Evolutionary conservation across 1,140 invertebrate genomes (phyloP).

Genomic region (Nasonia giraulti): DNA sequence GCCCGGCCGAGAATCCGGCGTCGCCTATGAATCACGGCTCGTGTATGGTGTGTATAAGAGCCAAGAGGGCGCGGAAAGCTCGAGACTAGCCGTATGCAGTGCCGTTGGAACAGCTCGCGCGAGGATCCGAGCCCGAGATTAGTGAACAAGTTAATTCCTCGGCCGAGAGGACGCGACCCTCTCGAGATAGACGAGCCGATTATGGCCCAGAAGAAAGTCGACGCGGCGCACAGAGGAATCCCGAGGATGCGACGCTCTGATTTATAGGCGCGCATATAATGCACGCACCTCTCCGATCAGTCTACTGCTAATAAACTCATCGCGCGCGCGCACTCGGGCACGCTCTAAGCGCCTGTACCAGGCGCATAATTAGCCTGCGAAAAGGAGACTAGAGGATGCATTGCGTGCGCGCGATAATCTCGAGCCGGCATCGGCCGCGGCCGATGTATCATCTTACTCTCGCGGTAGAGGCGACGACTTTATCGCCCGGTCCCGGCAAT

Average conservation of each 20-base stretch:
- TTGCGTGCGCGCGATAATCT: constrained; percentile 62
- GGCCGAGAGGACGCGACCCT: not conserved
- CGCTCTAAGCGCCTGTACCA: not conserved
- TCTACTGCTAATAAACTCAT: not conserved
- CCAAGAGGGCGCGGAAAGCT: not conserved
- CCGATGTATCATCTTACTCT: constrained; percentile 74
- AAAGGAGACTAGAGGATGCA: not conserved
- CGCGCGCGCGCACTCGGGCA: not conserved
- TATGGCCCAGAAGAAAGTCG: constrained; percentile 21
- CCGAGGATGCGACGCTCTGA: constrained; percentile 24
- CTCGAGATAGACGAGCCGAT: constrained; percentile 43
- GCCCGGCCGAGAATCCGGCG: no score
- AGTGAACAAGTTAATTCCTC: constrained; percentile 42
- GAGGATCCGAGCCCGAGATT: constrained; percentile 36
- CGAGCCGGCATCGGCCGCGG: constrained; percentile 67
- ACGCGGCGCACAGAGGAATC: constrained; percentile 9
- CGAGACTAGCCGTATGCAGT: not conserved
- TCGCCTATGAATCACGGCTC: not conserved
- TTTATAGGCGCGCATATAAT: constrained; percentile 31
- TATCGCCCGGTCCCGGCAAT: constrained; percentile 74
- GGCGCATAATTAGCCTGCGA: not conserved
- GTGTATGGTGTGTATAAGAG: not conserved
- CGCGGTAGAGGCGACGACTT: constrained; percentile 74
- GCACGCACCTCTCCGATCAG: not conserved
- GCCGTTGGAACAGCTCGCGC: not conserved